Percentiles rank a stretch among this genome's conserved stretches.
phyloP scores from a whole-genome alignment of 2,797 vertebrate species.

The Xerus rutilus region DNA sequence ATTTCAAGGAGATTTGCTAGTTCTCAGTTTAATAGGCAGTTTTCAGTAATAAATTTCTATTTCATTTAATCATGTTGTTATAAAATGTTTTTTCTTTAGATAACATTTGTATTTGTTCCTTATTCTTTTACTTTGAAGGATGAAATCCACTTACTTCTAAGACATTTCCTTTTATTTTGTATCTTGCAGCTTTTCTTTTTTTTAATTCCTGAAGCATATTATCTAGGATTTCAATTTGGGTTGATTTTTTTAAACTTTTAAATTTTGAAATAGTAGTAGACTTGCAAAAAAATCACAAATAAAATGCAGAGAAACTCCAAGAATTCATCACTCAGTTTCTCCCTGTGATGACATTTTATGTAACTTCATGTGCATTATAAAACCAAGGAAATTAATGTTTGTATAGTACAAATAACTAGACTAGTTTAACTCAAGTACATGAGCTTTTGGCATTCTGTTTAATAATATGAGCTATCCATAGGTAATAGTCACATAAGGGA shows the following conservation, averaged over 20 bases:
- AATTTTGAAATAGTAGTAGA: background rate
- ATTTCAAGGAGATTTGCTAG: constrained; percentile 63
- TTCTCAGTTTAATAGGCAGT: constrained; percentile 73
- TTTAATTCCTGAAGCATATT: background rate
- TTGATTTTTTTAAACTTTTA: background rate
- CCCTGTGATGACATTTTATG: background rate
- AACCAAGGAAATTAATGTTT: background rate
- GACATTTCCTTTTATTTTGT: constrained; percentile 63
- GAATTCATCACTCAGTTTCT: background rate
- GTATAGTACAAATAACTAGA: background rate
- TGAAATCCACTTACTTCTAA: constrained; percentile 64
- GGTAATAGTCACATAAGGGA: background rate
- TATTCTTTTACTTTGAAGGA: background rate
- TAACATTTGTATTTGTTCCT: constrained; percentile 7
- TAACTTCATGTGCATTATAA: background rate
- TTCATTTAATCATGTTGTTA: constrained; percentile 75
- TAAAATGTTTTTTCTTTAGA: constrained; percentile 74
- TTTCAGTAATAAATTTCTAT: constrained; percentile 61
- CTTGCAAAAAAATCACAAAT: background rate
- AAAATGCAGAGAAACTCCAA: background rate
- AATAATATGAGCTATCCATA: background rate
- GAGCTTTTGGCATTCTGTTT: background rate
- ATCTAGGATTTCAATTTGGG: constrained; percentile 1
- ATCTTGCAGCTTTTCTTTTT: constrained; percentile 2
- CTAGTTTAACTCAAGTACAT: background rate